Base-by-base conservation (phyloP, 2,888 invertebrate genomes). In the Callyntrura guangdongensis region DNA sequence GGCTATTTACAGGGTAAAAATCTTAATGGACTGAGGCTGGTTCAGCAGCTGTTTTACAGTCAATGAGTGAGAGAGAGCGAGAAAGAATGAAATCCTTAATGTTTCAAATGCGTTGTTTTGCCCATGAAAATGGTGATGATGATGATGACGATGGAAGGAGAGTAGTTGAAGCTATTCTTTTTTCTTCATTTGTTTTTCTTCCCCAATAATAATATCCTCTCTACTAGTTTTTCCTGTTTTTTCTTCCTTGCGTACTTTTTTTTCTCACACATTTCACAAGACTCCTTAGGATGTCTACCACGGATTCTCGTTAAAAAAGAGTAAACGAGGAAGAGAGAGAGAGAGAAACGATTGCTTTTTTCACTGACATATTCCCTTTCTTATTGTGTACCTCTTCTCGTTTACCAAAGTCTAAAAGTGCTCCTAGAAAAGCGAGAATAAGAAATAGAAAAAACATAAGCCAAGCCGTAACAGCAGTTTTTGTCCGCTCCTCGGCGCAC, bases 21-120 rank as follows among this genome's bases (percentile, higher is more conserved):
- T 67, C 79, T 79, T 86, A 86, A 86, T 79, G 79, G 86, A 86
- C 79, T 79, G 74, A 86, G 49, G 47, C 67, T 67, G 77, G 27
- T 67, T 27, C 53, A 79, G 61, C 64, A 49, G 86, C 77, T 77
- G 77, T 86, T 64, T 86, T 77, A 12, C 49, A 72, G 72, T 20
- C 49, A 36, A n/a, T 14, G 53, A 77, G 25, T 3, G 25, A 14
- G 14, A 25, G 27, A 49, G 17, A 2, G n/a, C 2, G 17, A 17
- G 17, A 17, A n/a, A 17, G 25, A 36, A 14, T 17, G 27, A 59
- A 86, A 67, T 20, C 53, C 67, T 59, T 86, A 86, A 86, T 77
- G 86, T 53, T 79, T 69, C 27, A 79, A 86, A 86, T 79, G 79
- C 49, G 53, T 79, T 86, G 86, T 79, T 36, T 36, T 79, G 77